phyloP scores from a whole-genome alignment of 2,113 vertebrate genomes.

The Pterocles burchelli region DNA sequence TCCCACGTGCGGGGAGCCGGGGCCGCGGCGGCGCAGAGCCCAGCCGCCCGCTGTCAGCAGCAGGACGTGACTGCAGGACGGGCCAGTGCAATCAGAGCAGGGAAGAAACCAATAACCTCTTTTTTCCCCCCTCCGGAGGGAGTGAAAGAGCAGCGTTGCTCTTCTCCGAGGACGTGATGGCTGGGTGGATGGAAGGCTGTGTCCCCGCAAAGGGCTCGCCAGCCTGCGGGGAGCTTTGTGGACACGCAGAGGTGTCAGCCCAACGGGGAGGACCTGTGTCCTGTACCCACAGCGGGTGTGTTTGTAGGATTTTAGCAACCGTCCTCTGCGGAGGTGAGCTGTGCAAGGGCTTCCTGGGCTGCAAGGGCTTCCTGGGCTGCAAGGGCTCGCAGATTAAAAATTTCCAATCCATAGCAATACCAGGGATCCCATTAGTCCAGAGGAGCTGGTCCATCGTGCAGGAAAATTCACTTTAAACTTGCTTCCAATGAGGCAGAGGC shows the following conservation, averaged over 20 bases:
- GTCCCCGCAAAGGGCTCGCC: neutral
- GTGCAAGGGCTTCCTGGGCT: no score
- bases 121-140: neutral
- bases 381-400: neutral
- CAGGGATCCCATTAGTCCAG: accelerated
- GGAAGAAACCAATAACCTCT: constrained; percentile 33
- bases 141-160: neutral
- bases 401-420: accelerated
- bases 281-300: no score
- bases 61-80: constrained; percentile 29
- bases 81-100: constrained; percentile 1
- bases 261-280: no score
- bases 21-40: neutral
- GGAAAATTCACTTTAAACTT: neutral
- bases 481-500: accelerated
- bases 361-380: neutral
- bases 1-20: neutral
- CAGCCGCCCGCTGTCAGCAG: neutral
- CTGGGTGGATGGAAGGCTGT: accelerated
- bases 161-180: neutral
- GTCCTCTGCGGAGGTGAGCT: no score
- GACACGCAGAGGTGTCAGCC: no score
- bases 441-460: accelerated
- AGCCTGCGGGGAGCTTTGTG: no score
- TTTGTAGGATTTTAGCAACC: no score